These are phyloP conservation scores for Florisuga fusca DNA, from an alignment of 2,797 vertebrate genomes.

Conservation along the genomic window DNA sequence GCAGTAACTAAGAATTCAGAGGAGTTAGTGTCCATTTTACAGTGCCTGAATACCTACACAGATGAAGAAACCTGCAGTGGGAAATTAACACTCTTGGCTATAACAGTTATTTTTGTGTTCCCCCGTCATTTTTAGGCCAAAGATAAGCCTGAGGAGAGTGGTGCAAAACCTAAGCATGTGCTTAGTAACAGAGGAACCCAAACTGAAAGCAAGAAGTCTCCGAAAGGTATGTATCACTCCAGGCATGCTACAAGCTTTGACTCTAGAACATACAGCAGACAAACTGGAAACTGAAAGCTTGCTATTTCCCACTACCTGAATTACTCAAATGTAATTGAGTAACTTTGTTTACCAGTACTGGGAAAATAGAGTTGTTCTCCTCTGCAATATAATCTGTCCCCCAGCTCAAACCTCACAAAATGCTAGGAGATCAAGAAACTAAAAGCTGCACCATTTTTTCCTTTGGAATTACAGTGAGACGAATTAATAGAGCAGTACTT, in stretches of 20 bases:
- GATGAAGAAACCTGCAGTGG: neutral
- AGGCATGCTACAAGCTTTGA: neutral
- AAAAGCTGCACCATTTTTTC: neutral
- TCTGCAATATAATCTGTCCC: neutral
- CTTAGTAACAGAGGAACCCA: slow-evolving; percentile 75
- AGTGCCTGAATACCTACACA: neutral
- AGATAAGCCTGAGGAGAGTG: slow-evolving; percentile 80
- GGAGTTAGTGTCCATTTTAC: neutral
- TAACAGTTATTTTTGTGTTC: neutral
- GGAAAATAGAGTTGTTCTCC: neutral
- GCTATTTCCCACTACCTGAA: slow-evolving; percentile 14
- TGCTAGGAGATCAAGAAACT: neutral
- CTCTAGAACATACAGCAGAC: neutral
- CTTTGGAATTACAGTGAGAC: neutral
- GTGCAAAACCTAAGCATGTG: slow-evolving; percentile 72
- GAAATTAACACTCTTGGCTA: neutral
- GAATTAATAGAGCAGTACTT: neutral
- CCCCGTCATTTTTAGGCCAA: slow-evolving; percentile 78
- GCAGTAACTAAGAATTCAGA: neutral
- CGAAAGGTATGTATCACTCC: slow-evolving; percentile 75
- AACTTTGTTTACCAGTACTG: neutral
- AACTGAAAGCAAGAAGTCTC: slow-evolving; percentile 65
- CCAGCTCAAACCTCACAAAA: neutral
- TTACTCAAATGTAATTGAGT: neutral
- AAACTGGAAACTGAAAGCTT: slow-evolving; percentile 7